Evolutionary conservation across 1,140 invertebrate genomes (phyloP).

Genomic region (Cyrtorhinus lividipennis): DNA sequence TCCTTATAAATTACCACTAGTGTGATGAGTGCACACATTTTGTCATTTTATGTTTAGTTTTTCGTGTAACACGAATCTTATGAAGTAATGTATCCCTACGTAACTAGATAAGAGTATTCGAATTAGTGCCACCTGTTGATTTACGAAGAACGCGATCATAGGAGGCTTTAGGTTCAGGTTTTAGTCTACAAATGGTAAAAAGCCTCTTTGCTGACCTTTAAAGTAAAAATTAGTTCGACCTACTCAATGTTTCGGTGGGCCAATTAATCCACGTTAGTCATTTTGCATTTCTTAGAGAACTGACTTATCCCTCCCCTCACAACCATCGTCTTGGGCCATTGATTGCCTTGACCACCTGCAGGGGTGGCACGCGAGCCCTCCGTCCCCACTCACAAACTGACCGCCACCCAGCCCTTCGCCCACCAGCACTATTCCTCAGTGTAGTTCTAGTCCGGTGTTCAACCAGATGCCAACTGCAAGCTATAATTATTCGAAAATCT

Average conservation of each 20-base stretch:
- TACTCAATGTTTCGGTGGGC: background rate
- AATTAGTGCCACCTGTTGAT: too few relatives aligned
- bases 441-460: background rate
- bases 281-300: background rate
- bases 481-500: background rate
- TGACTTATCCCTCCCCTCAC: background rate
- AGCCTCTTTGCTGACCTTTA: too few relatives aligned
- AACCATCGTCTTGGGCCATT: conserved; percentile 3
- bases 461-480: background rate
- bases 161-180: too few relatives aligned
- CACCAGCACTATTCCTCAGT: background rate
- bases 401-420: background rate
- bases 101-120: too few relatives aligned
- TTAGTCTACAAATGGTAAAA: too few relatives aligned
- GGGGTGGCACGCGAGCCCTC: background rate
- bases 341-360: conserved; percentile 9
- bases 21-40: too few relatives aligned
- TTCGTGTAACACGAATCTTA: too few relatives aligned
- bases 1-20: too few relatives aligned
- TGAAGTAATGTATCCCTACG: too few relatives aligned
- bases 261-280: conserved; percentile 1
- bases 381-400: background rate
- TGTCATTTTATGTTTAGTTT: too few relatives aligned
- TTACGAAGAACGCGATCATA: too few relatives aligned
- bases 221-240: background rate